Evolutionary conservation across 2,797 vertebrate species (phyloP).

Genomic region (Lepus townsendii): DNA sequence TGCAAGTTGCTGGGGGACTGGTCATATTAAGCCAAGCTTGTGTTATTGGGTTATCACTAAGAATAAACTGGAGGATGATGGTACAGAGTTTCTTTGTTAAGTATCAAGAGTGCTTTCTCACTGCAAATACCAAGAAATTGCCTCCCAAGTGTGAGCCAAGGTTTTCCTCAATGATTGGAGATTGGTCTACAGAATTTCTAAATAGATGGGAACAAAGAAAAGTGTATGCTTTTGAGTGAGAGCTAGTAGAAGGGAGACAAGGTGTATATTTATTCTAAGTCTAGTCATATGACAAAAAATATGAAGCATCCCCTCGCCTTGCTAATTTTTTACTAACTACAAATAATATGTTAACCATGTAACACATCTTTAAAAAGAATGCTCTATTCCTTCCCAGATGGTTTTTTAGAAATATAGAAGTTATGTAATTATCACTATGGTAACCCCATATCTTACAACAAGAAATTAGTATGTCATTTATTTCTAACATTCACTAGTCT

Average conservation of each 20-base stretch:
- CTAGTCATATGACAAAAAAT: slow-evolving; percentile 44
- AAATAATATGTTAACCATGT: slow-evolving; percentile 65
- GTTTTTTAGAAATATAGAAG: slow-evolving; percentile 72
- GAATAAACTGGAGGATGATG: neutral
- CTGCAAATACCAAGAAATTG: neutral
- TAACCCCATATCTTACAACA: slow-evolving; percentile 74
- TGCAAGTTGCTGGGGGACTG: neutral
- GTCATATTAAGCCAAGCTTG: neutral
- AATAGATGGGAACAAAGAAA: neutral
- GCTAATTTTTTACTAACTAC: slow-evolving; percentile 68
- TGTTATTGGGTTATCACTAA: neutral
- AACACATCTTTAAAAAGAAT: slow-evolving; percentile 69
- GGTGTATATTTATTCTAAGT: slow-evolving; percentile 42
- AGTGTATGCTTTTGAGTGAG: neutral
- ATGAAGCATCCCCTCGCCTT: slow-evolving; percentile 60
- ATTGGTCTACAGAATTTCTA: neutral
- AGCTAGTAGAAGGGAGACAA: neutral
- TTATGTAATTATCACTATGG: slow-evolving; percentile 78
- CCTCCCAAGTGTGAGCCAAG: neutral
- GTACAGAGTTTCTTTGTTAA: neutral
- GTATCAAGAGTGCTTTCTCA: neutral
- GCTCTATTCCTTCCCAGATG: slow-evolving; percentile 67
- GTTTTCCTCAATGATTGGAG: neutral
- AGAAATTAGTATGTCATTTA: slow-evolving; percentile 61
- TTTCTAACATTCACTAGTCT: slow-evolving; percentile 37